Conservation (phyloP, 2,888 invertebrate genomes). For the Agrochola litura region DNA sequence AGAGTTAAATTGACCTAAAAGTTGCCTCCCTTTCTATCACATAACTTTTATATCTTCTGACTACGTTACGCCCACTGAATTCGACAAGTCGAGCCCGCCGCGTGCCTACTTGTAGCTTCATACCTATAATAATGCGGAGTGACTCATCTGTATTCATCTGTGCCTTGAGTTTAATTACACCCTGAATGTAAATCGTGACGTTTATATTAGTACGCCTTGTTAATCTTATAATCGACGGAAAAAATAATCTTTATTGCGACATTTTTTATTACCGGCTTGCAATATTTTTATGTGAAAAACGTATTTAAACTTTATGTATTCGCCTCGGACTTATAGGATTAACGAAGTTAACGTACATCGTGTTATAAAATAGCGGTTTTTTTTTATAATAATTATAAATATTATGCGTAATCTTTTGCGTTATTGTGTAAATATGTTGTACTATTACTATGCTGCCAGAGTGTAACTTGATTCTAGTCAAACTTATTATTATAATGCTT, state of each 20-base stretch:
- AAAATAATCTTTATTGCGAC: constrained; percentile 73
- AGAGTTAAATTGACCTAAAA: too few relatives aligned
- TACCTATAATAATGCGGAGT: too few relatives aligned
- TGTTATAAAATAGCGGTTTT: constrained; percentile 58
- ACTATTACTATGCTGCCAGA: constrained; percentile 70
- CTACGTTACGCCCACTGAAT: too few relatives aligned
- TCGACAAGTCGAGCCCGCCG: too few relatives aligned
- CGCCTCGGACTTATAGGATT: constrained; percentile 71
- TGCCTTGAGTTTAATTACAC: constrained; percentile 65
- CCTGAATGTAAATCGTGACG: constrained; percentile 61
- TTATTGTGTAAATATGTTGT: constrained; percentile 61
- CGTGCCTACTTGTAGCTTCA: too few relatives aligned
- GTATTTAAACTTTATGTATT: constrained; percentile 65
- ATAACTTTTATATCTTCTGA: too few relatives aligned
- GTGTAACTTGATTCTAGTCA: constrained; percentile 80
- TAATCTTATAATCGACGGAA: constrained; percentile 76
- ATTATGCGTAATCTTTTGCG: constrained; percentile 51
- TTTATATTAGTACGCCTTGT: constrained; percentile 74
- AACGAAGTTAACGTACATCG: constrained; percentile 68
- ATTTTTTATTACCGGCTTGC: constrained; percentile 75
- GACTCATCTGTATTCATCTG: too few relatives aligned
- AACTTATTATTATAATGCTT: constrained; percentile 69
- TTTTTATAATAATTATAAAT: constrained; percentile 42
- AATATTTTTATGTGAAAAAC: constrained; percentile 69
- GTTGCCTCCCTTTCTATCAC: too few relatives aligned